phyloP scores from a whole-genome alignment of 2,113 vertebrate species.

The Dasypus novemcinctus region DNA sequence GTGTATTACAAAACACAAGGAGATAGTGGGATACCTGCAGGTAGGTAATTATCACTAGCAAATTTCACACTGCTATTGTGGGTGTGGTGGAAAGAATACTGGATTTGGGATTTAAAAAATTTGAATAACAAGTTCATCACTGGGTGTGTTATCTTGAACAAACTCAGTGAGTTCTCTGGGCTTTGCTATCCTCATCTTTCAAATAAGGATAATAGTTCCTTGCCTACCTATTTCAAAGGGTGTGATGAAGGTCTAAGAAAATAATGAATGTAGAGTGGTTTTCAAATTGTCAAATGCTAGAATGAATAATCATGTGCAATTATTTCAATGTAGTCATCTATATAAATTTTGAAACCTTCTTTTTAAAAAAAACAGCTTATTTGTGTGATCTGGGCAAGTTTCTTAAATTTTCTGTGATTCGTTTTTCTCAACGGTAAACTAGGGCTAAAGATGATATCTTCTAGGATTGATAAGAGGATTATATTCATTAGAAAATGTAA shows the following conservation, averaged over 20 bases:
- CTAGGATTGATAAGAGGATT: not conserved
- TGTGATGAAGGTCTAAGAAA: not conserved
- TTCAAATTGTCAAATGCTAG: not conserved
- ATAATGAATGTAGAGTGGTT: not conserved
- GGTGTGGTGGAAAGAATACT: not conserved
- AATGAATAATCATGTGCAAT: not conserved
- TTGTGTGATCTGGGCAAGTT: not conserved
- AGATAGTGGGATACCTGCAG: not conserved
- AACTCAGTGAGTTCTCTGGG: not conserved
- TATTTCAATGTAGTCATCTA: not conserved
- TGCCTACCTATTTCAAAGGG: not conserved
- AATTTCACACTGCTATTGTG: not conserved
- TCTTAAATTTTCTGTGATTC: not conserved
- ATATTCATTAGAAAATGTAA: not conserved
- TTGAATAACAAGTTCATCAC: not conserved
- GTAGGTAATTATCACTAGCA: not conserved
- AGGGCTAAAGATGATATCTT: not conserved
- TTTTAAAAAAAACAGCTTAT: not conserved
- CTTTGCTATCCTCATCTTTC: conserved; percentile 23
- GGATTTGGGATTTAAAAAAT: not conserved
- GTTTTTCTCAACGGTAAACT: not conserved
- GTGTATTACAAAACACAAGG: not conserved
- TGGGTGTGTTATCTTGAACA: not conserved
- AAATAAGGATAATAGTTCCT: not conserved
- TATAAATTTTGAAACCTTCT: not conserved